phyloP scores from a whole-genome alignment of 2,113 vertebrate genomes.

The Ptilorrhoa leucosticta region DNA sequence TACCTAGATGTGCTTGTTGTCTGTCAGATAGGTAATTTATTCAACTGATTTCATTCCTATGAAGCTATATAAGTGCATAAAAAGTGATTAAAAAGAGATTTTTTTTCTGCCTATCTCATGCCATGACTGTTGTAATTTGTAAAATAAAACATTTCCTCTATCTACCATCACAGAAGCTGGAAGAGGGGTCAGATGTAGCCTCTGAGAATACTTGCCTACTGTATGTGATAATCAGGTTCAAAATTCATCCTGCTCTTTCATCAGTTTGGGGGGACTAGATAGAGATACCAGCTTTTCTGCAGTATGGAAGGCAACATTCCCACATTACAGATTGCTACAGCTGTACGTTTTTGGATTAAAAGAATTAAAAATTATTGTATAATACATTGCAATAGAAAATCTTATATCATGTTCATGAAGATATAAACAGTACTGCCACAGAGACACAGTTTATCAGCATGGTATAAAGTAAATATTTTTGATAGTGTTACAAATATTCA shows the following conservation, averaged over 20 bases:
- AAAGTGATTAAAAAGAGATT: background rate
- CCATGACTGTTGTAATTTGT: background rate
- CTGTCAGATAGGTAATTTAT: background rate
- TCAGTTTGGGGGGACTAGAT: background rate
- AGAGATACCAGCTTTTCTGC: background rate
- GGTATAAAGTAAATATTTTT: background rate
- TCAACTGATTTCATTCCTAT: background rate
- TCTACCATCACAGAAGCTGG: background rate
- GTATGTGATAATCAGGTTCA: background rate
- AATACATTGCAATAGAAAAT: background rate
- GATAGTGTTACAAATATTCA: background rate
- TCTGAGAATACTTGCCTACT: background rate
- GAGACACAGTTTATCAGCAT: background rate
- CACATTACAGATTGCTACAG: background rate
- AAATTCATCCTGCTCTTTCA: background rate
- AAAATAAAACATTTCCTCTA: background rate
- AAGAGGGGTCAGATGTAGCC: background rate
- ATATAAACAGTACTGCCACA: background rate
- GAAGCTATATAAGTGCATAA: background rate
- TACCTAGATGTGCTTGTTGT: background rate
- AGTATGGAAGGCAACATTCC: background rate
- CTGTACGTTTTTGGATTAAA: background rate
- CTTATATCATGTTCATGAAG: background rate
- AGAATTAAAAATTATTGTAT: background rate
- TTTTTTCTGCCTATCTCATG: background rate